Conservation (phyloP, 2,113 vertebrate genomes). For the Sphaerodactylus townsendi region DNA sequence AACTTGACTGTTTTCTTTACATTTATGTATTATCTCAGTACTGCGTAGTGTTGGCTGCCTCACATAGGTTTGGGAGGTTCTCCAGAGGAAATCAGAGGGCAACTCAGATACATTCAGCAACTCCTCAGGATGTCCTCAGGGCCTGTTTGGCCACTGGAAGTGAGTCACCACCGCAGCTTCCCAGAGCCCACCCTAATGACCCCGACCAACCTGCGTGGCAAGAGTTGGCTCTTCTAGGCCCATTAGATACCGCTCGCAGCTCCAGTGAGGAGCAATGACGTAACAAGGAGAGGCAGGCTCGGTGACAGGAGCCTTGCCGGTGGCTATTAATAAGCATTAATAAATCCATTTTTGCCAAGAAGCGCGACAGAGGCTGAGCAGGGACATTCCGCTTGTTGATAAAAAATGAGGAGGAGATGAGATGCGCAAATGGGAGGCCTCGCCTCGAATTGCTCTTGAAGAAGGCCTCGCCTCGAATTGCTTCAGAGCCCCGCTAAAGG, state of each 20-base stretch:
- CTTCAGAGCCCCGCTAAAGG: not conserved
- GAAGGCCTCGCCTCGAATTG: not conserved
- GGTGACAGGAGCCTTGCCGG: not conserved
- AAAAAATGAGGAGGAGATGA: too few species aligned
- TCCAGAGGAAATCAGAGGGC: too few species aligned
- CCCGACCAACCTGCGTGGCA: not conserved
- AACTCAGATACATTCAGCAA: too few species aligned
- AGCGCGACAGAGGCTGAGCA: not conserved
- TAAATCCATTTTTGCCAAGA: not conserved
- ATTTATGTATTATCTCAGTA: too few species aligned
- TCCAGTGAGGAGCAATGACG: not conserved
- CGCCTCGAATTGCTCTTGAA: too few species aligned
- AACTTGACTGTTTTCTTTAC: too few species aligned
- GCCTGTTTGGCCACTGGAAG: too few species aligned
- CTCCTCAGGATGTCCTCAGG: too few species aligned
- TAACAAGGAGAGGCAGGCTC: not conserved
- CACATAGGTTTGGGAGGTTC: too few species aligned
- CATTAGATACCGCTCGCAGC: too few species aligned
- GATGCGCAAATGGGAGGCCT: not conserved
- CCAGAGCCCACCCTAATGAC: not conserved
- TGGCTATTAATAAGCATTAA: not conserved
- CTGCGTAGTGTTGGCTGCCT: too few species aligned
- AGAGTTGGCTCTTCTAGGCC: too few species aligned
- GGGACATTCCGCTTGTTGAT: not conserved
- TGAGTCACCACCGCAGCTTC: not conserved